Evolutionary conservation across 2,113 vertebrate species (phyloP).

Genomic region (Perca fluviatilis): DNA sequence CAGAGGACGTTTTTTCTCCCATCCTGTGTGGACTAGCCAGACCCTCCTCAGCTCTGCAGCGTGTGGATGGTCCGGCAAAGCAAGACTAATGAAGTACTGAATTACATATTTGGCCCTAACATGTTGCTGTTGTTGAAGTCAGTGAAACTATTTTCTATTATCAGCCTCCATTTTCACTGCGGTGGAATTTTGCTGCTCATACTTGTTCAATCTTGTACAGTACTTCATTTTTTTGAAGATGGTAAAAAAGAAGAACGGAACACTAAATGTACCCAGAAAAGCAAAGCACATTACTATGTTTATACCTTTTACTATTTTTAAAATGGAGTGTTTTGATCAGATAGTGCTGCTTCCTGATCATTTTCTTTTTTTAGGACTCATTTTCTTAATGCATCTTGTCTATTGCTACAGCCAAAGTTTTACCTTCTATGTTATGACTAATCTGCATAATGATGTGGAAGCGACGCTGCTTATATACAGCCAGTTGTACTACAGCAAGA

Average conservation of each 20-base stretch:
- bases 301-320: background rate
- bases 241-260: background rate
- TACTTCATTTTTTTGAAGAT: background rate
- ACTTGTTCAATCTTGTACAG: background rate
- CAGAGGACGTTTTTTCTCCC: too few species aligned
- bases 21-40: too few species aligned
- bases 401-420: background rate
- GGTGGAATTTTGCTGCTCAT: background rate
- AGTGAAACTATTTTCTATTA: background rate
- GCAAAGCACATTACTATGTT: background rate
- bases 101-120: background rate
- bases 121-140: background rate
- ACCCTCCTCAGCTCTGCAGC: too few species aligned
- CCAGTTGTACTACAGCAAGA: background rate
- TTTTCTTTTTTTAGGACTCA: too few species aligned
- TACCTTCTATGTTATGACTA: background rate
- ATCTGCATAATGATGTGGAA: background rate
- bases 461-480: background rate
- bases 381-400: slow-evolving; percentile 1
- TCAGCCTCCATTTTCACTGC: background rate
- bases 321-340: slow-evolving; percentile 4
- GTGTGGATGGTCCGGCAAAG: too few species aligned
- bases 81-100: background rate
- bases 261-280: background rate
- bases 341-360: background rate